Conservation (phyloP, 2,797 vertebrate species). For the Sorex maritimensis region DNA sequence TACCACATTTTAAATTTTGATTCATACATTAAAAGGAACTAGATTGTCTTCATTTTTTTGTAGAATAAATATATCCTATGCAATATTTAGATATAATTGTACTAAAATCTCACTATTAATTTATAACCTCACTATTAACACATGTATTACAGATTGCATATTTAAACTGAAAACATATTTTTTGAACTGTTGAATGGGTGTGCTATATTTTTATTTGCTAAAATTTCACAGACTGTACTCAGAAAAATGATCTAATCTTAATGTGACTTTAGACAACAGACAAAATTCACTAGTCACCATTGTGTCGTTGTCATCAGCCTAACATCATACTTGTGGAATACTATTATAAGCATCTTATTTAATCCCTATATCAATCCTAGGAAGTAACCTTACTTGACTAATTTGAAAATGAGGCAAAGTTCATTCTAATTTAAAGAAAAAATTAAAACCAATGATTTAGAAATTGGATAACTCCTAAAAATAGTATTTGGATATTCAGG, state of each 20-base stretch:
- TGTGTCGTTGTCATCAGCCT: neutral
- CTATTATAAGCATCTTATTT: neutral
- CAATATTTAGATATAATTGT: neutral
- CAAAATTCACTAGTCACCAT: neutral
- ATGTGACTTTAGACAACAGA: neutral
- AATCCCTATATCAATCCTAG: neutral
- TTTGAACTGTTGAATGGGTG: neutral
- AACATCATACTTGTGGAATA: neutral
- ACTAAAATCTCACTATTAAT: neutral
- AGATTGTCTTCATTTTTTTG: neutral
- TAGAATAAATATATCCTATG: neutral
- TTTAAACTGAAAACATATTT: neutral
- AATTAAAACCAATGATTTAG: slow-evolving; percentile 24
- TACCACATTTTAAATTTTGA: neutral
- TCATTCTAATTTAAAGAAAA: neutral
- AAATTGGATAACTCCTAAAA: neutral
- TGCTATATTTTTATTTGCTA: neutral
- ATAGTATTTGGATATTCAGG: neutral
- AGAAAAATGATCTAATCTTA: neutral
- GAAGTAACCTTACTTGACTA: neutral
- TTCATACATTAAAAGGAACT: neutral
- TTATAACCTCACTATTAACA: neutral
- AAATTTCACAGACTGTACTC: neutral
- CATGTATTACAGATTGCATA: neutral
- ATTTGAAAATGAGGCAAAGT: neutral